Conservation (phyloP, 2,797 vertebrate species). For the Tauraco hartlaubi region DNA sequence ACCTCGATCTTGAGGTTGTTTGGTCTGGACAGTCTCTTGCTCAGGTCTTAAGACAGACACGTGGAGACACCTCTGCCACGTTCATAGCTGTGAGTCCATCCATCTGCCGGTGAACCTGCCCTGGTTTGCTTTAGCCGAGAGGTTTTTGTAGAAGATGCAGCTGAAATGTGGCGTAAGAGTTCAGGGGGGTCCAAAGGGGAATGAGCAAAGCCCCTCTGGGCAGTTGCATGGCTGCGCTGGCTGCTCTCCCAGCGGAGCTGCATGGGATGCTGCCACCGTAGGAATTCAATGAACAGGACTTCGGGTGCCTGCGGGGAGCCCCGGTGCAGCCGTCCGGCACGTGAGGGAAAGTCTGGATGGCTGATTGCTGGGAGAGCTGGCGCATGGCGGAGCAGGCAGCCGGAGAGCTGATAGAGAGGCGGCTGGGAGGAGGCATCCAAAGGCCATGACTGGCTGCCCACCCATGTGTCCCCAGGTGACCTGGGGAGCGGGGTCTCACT, state of each 20-base stretch:
- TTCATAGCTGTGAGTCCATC: not conserved
- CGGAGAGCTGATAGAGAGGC: not conserved
- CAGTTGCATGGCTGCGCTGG: not conserved
- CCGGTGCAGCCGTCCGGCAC: rapidly evolving
- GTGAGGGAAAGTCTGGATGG: not conserved
- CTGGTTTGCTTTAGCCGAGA: not conserved
- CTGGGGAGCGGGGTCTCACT: not conserved
- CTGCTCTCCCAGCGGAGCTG: not conserved
- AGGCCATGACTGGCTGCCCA: not conserved
- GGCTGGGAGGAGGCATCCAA: not conserved
- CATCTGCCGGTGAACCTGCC: not conserved
- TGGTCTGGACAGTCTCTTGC: not conserved
- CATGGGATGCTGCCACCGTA: not conserved
- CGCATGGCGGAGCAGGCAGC: not conserved
- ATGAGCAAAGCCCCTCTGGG: not conserved
- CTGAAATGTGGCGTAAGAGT: not conserved
- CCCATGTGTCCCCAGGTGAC: rapidly evolving
- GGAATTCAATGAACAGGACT: not conserved
- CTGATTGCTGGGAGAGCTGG: not conserved
- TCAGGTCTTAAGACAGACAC: not conserved
- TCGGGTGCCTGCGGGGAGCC: not conserved
- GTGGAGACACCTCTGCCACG: rapidly evolving
- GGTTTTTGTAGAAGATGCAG: not conserved
- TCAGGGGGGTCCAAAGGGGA: not conserved
- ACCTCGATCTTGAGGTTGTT: not conserved